Conservation (phyloP, 2,113 vertebrate species). For the Dicaeum eximium region DNA sequence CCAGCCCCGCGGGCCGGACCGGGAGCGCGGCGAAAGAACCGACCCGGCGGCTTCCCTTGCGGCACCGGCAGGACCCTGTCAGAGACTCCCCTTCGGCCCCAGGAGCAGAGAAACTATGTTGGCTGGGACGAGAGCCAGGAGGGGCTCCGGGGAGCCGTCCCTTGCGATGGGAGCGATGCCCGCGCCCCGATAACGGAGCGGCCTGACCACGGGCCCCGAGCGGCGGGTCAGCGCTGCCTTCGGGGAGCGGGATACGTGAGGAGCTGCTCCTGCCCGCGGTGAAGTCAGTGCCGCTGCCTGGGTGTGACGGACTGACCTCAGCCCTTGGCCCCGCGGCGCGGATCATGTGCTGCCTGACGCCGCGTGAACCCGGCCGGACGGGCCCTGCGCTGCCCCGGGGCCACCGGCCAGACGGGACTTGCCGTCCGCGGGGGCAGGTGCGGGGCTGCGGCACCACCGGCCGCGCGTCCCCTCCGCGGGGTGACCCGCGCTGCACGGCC, state of each 20-base stretch:
- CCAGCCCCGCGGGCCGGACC: background rate
- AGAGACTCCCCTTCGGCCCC: background rate
- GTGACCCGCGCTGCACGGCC: background rate
- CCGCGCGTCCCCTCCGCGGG: background rate
- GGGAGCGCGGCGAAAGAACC: background rate
- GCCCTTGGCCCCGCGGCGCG: slow-evolving; percentile 49
- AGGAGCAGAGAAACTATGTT: background rate
- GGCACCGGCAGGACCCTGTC: background rate
- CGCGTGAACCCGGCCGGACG: background rate
- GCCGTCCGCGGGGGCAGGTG: background rate
- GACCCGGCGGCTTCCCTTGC: rapidly evolving
- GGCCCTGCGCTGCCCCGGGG: slow-evolving; percentile 28
- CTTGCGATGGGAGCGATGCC: background rate
- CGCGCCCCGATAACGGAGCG: background rate
- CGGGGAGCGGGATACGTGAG: slow-evolving; percentile 50
- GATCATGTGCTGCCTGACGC: slow-evolving; percentile 53
- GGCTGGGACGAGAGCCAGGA: background rate
- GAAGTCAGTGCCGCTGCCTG: slow-evolving; percentile 60
- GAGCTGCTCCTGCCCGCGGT: slow-evolving; percentile 45
- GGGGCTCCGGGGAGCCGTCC: background rate
- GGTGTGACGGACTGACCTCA: slow-evolving; percentile 60
- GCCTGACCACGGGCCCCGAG: background rate
- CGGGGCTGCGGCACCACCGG: background rate
- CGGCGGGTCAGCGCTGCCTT: slow-evolving; percentile 31
- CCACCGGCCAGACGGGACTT: background rate